phyloP scores from a whole-genome alignment of 2,113 vertebrate genomes.

The Emydura subglobosa region DNA sequence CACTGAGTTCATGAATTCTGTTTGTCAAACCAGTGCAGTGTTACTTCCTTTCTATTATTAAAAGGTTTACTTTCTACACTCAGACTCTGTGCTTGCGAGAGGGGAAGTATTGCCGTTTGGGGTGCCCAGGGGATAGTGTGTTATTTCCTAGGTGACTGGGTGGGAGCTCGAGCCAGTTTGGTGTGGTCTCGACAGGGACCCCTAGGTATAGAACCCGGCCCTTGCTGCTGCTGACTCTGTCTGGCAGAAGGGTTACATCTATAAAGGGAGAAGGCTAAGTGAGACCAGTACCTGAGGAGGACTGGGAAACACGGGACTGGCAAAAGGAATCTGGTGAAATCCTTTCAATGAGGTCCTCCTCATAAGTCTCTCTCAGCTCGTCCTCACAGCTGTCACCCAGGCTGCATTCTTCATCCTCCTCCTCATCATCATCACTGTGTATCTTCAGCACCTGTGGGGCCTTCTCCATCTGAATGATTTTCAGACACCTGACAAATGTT shows the following conservation, averaged over 20 bases:
- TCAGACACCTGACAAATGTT: slow-evolving; percentile 76
- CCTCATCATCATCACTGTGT: slow-evolving; percentile 67
- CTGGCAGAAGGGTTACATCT: background rate
- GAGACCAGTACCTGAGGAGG: slow-evolving; percentile 52
- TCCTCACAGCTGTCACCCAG: slow-evolving; percentile 60
- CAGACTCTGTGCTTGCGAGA: background rate
- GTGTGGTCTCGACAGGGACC: too few relatives aligned
- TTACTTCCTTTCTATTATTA: too few relatives aligned
- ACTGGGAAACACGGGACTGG: slow-evolving; percentile 42
- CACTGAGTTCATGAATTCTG: too few relatives aligned
- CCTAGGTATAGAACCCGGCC: too few relatives aligned
- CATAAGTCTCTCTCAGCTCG: slow-evolving; percentile 26
- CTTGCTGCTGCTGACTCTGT: too few relatives aligned
- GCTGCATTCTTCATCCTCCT: slow-evolving; percentile 44
- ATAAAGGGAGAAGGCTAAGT: background rate
- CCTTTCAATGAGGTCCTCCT: slow-evolving; percentile 12
- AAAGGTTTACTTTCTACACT: too few relatives aligned
- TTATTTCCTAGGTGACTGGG: too few relatives aligned
- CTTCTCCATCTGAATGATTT: slow-evolving; percentile 74
- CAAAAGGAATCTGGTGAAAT: slow-evolving; percentile 73
- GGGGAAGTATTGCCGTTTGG: too few relatives aligned
- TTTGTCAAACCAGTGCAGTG: too few relatives aligned
- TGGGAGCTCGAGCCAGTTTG: too few relatives aligned
- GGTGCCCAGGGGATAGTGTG: too few relatives aligned
- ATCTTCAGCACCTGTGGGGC: slow-evolving; percentile 73